Evolutionary conservation across 2,113 vertebrate genomes (phyloP).

Genomic region (Misgurnus anguillicaudatus): DNA sequence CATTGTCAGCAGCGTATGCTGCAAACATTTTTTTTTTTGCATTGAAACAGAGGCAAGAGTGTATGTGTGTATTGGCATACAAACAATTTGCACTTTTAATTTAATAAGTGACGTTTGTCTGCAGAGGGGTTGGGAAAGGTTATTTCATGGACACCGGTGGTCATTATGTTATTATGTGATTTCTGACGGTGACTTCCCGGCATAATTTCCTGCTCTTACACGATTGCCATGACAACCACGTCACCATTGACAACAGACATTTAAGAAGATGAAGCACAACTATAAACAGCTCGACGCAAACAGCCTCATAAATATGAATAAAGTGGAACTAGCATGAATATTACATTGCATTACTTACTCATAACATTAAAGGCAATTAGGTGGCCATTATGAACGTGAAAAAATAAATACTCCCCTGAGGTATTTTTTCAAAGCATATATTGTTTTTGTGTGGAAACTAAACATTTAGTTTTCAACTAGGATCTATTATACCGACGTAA

Average conservation of each 20-base stretch:
- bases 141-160: background rate
- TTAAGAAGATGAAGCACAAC: conserved; percentile 28
- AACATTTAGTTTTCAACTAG: background rate
- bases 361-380: conserved; percentile 31
- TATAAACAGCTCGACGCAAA: conserved; percentile 7
- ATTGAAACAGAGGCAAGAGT: conserved; percentile 13
- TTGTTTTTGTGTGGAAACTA: background rate
- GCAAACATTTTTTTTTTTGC: conserved; percentile 3
- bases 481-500: background rate
- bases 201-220: conserved; percentile 31
- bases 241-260: conserved; percentile 3
- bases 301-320: background rate
- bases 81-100: background rate
- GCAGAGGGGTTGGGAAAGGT: background rate
- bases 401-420: background rate
- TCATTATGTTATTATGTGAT: conserved; percentile 17
- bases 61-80: background rate
- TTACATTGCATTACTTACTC: conserved; percentile 39
- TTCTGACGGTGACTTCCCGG: conserved; percentile 25
- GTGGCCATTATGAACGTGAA: conserved; percentile 7
- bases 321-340: conserved; percentile 34
- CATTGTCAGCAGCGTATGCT: background rate
- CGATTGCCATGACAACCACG: conserved; percentile 42
- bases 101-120: conserved; percentile 1
- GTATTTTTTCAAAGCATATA: background rate